Evolutionary conservation across 2,888 invertebrate genomes (phyloP).

Genomic region (Strigamia crassipes): DNA sequence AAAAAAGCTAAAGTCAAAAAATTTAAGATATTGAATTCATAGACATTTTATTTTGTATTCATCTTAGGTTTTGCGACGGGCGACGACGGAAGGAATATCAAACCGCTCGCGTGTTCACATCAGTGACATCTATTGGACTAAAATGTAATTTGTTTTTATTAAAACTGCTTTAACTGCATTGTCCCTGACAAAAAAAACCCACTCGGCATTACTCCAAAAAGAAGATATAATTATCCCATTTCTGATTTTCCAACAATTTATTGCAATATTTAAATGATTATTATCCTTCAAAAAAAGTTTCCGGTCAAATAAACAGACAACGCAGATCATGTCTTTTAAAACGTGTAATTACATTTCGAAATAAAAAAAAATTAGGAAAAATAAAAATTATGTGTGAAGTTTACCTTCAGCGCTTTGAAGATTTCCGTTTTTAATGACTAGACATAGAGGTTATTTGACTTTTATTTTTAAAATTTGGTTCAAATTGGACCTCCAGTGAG

Average conservation of each 20-base stretch:
- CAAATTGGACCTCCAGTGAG: not conserved
- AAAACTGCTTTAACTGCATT: not conserved
- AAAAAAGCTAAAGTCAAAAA: not conserved
- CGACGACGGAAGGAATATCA: not conserved
- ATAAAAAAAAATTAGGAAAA: not conserved
- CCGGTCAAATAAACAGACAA: slow-evolving; percentile 35
- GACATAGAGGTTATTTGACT: not conserved
- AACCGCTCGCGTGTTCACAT: not conserved
- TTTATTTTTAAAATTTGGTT: slow-evolving; percentile 6
- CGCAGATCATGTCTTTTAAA: slow-evolving; percentile 23
- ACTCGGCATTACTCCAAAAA: not conserved
- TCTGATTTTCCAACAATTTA: not conserved
- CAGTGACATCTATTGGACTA: slow-evolving; percentile 27
- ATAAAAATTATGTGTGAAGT: not conserved
- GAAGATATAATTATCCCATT: not conserved
- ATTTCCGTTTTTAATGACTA: slow-evolving; percentile 21
- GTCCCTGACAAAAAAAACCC: not conserved
- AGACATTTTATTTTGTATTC: not conserved
- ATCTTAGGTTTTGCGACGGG: not conserved
- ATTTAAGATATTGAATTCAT: not conserved
- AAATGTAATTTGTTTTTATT: not conserved
- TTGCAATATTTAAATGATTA: slow-evolving; percentile 22
- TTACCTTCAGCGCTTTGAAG: slow-evolving; percentile 7
- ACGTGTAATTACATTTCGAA: not conserved
- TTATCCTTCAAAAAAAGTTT: not conserved